phyloP scores from a whole-genome alignment of 2,797 vertebrate species.

The Mormyrops attenuatus region DNA sequence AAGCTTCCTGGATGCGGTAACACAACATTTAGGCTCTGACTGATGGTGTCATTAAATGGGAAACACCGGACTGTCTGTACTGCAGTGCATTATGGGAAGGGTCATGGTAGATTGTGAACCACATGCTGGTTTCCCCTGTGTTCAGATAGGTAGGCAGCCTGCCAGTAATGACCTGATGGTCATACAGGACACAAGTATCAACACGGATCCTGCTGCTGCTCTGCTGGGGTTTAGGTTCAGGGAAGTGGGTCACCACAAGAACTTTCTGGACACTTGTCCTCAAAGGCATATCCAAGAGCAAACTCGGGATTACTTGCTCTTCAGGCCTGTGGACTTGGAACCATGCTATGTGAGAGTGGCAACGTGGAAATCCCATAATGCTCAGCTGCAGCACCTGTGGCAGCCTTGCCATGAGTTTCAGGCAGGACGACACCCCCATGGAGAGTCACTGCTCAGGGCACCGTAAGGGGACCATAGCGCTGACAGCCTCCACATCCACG shows the following conservation, averaged over 20 bases:
- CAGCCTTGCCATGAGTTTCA: background rate
- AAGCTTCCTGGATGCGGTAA: background rate
- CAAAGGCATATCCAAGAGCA: background rate
- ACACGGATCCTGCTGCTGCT: background rate
- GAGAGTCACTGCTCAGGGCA: background rate
- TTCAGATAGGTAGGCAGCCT: background rate
- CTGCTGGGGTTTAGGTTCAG: background rate
- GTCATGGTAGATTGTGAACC: background rate
- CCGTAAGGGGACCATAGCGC: constrained; percentile 51
- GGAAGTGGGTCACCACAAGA: background rate
- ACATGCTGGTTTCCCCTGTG: background rate
- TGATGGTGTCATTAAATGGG: background rate
- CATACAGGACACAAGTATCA: background rate
- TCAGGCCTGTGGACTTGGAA: background rate
- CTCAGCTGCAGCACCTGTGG: background rate
- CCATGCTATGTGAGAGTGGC: background rate
- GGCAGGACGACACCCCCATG: background rate
- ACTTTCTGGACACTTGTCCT: background rate
- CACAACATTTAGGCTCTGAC: background rate
- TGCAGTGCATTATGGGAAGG: background rate
- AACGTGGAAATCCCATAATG: background rate
- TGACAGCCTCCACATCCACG: constrained; percentile 40
- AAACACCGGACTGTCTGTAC: background rate
- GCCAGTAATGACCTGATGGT: background rate
- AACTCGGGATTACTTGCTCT: background rate